A percentile compares a stretch with the other conserved stretches of the same genome.
Conservation (phyloP, 1,140 invertebrate species). For the Luehdorfia chinensis region DNA sequence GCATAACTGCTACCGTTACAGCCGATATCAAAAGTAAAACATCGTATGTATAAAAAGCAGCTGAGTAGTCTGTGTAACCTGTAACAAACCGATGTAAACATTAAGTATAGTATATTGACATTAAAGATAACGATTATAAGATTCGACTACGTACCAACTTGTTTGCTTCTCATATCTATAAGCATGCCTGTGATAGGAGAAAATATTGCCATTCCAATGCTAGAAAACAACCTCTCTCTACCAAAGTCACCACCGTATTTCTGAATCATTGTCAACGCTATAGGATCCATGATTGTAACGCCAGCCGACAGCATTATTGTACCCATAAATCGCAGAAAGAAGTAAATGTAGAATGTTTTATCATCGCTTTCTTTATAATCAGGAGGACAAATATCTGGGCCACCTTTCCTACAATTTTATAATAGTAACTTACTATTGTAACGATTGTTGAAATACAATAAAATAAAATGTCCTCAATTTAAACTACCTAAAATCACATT, state of each 20-base stretch:
- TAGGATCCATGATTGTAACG: slow-evolving; percentile 90
- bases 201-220: slow-evolving; percentile 88
- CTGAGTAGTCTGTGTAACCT: slow-evolving; percentile 87
- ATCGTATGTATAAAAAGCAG: slow-evolving; percentile 87
- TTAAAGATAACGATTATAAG: slow-evolving; percentile 58
- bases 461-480: slow-evolving; percentile 2
- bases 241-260: slow-evolving; percentile 89
- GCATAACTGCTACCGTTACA: slow-evolving; percentile 83
- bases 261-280: slow-evolving; percentile 87
- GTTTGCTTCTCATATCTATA: slow-evolving; percentile 82
- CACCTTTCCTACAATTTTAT: slow-evolving; percentile 76
- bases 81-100: slow-evolving; percentile 55
- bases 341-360: slow-evolving; percentile 88
- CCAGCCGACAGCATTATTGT: slow-evolving; percentile 86
- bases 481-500: slow-evolving; percentile 81
- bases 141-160: slow-evolving; percentile 67
- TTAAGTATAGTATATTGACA: slow-evolving; percentile 52
- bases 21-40: slow-evolving; percentile 83
- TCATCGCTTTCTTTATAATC: slow-evolving; percentile 85
- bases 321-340: slow-evolving; percentile 84
- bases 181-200: slow-evolving; percentile 88
- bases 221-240: slow-evolving; percentile 86
- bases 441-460: neutral
- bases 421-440: too few species aligned
- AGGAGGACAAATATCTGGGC: slow-evolving; percentile 84